These are phyloP conservation scores for Lomographa bimaculata DNA, from an alignment of 2,888 invertebrate genomes.

Conservation along the genomic window DNA sequence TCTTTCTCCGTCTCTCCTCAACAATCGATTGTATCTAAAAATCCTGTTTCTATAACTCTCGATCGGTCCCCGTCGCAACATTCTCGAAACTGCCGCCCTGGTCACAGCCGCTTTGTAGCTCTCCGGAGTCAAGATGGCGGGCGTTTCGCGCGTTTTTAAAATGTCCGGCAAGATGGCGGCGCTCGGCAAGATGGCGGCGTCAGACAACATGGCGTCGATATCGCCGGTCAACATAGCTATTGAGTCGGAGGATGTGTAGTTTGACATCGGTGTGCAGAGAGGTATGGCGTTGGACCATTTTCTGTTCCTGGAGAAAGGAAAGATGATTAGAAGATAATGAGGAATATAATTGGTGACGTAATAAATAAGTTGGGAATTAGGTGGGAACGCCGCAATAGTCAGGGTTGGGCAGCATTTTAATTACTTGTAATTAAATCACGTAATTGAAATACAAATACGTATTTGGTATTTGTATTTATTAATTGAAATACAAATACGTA, in stretches of 20 bases:
- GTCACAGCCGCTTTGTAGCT: constrained; percentile 74
- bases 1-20: constrained; percentile 70
- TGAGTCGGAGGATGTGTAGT: constrained; percentile 66
- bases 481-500: too few species aligned
- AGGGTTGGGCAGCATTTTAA: too few species aligned
- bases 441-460: too few species aligned
- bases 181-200: constrained; percentile 77
- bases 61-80: constrained; percentile 62
- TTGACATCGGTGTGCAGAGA: constrained; percentile 83
- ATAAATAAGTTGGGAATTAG: too few species aligned
- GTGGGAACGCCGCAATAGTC: too few species aligned
- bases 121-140: constrained; percentile 72
- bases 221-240: constrained; percentile 59
- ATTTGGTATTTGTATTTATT: too few species aligned
- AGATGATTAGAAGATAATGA: too few species aligned
- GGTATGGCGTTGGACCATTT: constrained; percentile 95
- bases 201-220: constrained; percentile 34
- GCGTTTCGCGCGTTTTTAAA: constrained; percentile 66
- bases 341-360: too few species aligned
- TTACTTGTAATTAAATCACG: too few species aligned
- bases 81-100: constrained; percentile 60
- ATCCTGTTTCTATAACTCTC: constrained; percentile 73
- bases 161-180: constrained; percentile 57
- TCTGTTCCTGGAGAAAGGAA: constrained; percentile 83
- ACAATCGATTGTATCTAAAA: constrained; percentile 64